Evolutionary conservation across 2,797 vertebrate species (phyloP).

Genomic region (Mionectes olivaceus): DNA sequence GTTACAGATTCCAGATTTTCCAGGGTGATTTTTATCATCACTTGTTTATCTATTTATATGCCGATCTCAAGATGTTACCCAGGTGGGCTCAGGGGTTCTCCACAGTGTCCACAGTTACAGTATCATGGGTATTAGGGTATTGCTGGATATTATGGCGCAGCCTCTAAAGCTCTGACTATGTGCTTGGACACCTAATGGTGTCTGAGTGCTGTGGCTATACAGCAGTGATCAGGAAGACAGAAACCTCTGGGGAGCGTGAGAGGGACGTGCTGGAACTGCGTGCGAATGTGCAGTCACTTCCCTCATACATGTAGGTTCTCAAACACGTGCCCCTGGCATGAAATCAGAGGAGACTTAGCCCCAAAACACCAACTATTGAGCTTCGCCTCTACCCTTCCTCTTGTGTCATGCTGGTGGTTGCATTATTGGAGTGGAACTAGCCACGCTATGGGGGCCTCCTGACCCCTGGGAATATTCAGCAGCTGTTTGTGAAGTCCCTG

Average conservation of each 20-base stretch:
- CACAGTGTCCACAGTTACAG: background rate
- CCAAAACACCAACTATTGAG: background rate
- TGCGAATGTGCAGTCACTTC: background rate
- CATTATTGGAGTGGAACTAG: background rate
- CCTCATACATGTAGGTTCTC: rapidly evolving
- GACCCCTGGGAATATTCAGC: rapidly evolving
- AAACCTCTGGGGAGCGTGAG: background rate
- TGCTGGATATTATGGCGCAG: background rate
- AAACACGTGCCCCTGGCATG: rapidly evolving
- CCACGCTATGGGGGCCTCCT: rapidly evolving
- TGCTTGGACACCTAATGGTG: background rate
- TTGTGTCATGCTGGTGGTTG: rapidly evolving
- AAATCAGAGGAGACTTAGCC: background rate
- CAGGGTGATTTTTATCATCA: background rate
- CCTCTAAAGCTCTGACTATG: background rate
- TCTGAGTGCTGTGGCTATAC: background rate
- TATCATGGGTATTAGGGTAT: background rate
- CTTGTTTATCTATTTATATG: background rate
- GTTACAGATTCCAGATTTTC: background rate
- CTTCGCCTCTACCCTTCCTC: background rate
- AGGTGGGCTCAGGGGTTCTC: background rate
- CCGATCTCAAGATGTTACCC: background rate
- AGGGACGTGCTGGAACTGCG: background rate
- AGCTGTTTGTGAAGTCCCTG: background rate
- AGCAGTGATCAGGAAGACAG: background rate